phyloP scores from a whole-genome alignment of 2,888 invertebrate genomes.

The Patella pellucida region DNA sequence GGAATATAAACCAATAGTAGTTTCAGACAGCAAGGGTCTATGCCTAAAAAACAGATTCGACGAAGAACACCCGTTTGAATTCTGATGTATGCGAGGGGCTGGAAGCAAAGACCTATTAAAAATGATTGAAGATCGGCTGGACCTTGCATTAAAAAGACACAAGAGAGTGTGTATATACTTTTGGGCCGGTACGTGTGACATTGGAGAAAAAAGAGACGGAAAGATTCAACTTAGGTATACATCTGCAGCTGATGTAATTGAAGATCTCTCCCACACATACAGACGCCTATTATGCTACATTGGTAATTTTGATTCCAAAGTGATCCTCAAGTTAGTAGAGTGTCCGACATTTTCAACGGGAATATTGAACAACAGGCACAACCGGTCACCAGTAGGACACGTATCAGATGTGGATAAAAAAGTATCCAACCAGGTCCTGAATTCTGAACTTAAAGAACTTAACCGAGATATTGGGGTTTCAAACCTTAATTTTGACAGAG shows the following conservation, averaged over 20 bases:
- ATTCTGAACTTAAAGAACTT: neutral
- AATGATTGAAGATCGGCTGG: neutral
- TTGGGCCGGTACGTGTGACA: neutral
- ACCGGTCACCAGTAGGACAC: neutral
- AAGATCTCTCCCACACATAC: neutral
- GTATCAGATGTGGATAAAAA: neutral
- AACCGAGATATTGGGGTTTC: neutral
- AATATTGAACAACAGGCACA: neutral
- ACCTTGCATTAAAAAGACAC: neutral
- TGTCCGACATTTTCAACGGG: neutral
- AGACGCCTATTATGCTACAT: too few species aligned
- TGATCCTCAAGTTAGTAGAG: too few species aligned
- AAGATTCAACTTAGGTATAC: neutral
- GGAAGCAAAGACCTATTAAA: neutral
- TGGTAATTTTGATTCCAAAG: too few species aligned
- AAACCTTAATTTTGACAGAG: neutral
- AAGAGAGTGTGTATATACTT: neutral
- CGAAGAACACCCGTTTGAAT: neutral
- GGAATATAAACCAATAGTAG: too few species aligned
- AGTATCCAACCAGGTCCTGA: neutral
- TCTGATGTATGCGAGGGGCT: neutral
- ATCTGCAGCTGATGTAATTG: neutral
- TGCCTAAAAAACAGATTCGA: too few species aligned
- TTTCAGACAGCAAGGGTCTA: too few species aligned
- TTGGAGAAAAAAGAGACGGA: neutral